Evolutionary conservation across 2,797 vertebrate species (phyloP).

Genomic region (Gorsachius magnificus): DNA sequence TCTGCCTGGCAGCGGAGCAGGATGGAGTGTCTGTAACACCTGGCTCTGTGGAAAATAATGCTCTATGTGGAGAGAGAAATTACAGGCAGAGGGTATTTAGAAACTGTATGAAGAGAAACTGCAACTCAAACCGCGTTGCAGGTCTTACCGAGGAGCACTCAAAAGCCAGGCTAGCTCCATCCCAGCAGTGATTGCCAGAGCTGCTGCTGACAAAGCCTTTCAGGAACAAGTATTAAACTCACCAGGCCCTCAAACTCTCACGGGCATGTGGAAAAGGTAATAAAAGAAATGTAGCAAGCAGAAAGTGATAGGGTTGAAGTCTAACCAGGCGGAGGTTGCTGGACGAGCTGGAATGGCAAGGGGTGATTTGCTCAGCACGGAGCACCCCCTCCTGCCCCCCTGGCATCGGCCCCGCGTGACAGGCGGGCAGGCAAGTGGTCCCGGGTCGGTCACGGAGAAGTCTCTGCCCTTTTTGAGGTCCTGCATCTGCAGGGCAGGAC

Average conservation of each 20-base stretch:
- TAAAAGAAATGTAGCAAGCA: neutral
- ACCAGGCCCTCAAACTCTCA: neutral
- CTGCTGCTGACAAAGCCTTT: conserved; percentile 14
- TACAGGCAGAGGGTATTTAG: neutral
- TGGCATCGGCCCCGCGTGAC: rapidly evolving
- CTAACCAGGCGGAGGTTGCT: neutral
- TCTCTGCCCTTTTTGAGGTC: neutral
- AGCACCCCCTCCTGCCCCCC: neutral
- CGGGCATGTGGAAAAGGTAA: neutral
- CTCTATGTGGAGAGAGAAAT: neutral
- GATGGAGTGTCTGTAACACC: neutral
- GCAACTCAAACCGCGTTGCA: rapidly evolving
- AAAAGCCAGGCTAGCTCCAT: neutral
- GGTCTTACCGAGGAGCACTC: neutral
- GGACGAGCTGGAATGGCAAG: neutral
- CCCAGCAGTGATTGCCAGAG: neutral
- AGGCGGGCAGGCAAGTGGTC: neutral
- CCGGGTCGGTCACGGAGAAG: neutral
- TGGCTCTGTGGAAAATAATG: neutral
- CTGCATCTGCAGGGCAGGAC: neutral
- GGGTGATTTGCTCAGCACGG: neutral
- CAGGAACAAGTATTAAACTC: neutral
- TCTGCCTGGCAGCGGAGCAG: neutral
- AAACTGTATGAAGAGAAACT: neutral
- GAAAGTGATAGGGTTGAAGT: neutral